A percentile compares a stretch with the other conserved stretches of the same genome.
Evolutionary conservation across 2,888 invertebrate species (phyloP).

Genomic region (Plagiodera versicolora): DNA sequence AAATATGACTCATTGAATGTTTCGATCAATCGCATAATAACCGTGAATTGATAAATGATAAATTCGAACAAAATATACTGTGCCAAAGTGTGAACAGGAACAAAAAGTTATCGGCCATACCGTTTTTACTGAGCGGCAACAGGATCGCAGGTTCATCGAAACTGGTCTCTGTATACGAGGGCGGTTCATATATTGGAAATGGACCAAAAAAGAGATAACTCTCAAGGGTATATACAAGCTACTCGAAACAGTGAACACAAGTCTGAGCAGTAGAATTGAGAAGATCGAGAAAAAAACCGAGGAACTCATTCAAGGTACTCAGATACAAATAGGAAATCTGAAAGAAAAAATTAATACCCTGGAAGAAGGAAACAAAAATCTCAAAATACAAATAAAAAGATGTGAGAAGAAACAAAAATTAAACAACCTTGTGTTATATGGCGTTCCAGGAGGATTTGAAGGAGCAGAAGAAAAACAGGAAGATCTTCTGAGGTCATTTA

Average conservation of each 20-base stretch:
- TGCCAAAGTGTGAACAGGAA: no score
- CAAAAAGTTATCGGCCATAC: no score
- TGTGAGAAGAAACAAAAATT: no score
- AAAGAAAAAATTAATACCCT: slow-evolving; percentile 6
- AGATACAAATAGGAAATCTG: not conserved
- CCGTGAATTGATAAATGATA: no score
- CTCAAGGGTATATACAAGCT: slow-evolving; percentile 9
- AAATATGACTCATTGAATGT: not conserved
- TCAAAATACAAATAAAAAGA: slow-evolving; percentile 7
- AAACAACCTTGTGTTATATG: slow-evolving; percentile 9
- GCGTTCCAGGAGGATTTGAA: no score
- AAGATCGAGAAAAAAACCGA: slow-evolving; percentile 8
- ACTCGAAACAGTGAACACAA: slow-evolving; percentile 6
- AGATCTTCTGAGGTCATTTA: slow-evolving; percentile 3
- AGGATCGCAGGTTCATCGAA: no score
- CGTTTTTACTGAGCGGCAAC: no score
- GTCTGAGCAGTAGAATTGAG: slow-evolving; percentile 6
- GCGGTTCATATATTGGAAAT: no score
- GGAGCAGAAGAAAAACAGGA: no score
- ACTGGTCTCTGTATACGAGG: no score
- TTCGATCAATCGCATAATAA: no score
- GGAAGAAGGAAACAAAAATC: slow-evolving; percentile 7
- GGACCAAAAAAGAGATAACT: slow-evolving; percentile 9
- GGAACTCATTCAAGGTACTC: not conserved
- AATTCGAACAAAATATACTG: no score